Evolutionary conservation across 2,113 vertebrate genomes (phyloP), one percentile per base, ranked within the genome.

Genomic region (Fregetta grallaria): DNA sequence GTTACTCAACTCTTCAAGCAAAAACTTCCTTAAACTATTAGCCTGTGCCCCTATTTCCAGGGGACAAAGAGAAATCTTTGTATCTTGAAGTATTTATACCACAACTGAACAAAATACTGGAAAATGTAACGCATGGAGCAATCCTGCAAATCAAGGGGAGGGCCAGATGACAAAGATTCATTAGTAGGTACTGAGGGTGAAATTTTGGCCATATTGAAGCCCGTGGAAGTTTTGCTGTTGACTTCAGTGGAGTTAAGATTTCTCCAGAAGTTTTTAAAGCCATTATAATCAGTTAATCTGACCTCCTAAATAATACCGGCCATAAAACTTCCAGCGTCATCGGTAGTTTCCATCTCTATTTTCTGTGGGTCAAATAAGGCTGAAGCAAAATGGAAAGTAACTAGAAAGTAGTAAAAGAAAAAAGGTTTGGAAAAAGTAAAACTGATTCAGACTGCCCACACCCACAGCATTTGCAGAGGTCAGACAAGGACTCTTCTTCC

Each of bases 391-490:
- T 34, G 86, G 83, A 97, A 96, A 96, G 92, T 86, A 95, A 97
- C 97, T 96, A 94, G 96, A 96, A 95, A 97, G 96, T 97, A 96
- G 95, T 92, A 94, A 94, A 93, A 95, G 80, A 84, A 89, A 94
- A 96, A 92, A 0, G 1, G 30, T 89, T 96, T 0, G 80, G 95
- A 97, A 97, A 96, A 96, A 94, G 49, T 73, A 85, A 92, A 90
- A 84, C 70, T 10, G 32, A 92, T 89, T 96, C 92, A 89, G 84
- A 71, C 88, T 87, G 76, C 87, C 94, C 94, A 96, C 92, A 94
- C 91, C 94, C 95, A 95, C 88, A 86, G 82, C 67, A 22, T 93
- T 96, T 88, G 49, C 88, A 94, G 73, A 93, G 96, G 95, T 97
- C 97, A 96, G 79, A 40, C 10, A 3, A 96, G 95, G 96, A 96